Base-by-base conservation (phyloP, 2,113 vertebrate genomes). In the Lophura nycthemera region DNA sequence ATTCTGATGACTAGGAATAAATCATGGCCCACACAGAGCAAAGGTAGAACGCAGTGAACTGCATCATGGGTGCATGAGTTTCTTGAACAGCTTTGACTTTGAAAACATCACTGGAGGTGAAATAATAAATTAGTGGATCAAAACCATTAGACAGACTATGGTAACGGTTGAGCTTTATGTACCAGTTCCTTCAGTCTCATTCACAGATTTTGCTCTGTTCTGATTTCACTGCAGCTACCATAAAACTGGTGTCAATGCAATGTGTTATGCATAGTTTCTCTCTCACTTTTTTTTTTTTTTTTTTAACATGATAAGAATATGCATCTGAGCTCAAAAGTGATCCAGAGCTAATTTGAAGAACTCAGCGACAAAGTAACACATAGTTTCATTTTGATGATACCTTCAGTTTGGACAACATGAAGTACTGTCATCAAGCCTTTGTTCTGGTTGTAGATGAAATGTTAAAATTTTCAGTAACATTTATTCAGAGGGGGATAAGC, bases 201-300 rank as follows among this genome's bases (percentile, higher is more conserved):
- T 71, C 69, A 71, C 34, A 52, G 19, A 52, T 71, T 71, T 52
- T 38, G n/a, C 25, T 29, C 27, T 38, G 12, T 36, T 38, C 25
- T 36, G 47, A 13, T 24, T 17, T 25, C 18, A 5, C 25, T 21
- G 14, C 22, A 66, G 12, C 18, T 65, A 7, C 34, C 43, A 76
- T 6, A 76, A 86, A 50, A 18, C 24, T 36, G 27, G 15, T 27
- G 8, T 36, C 34, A 36, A 29, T 3, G 18, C 6, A 56, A 80
- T 13, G 6, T 29, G 6, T 47, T 80, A 65, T 4, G 22, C 15
- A 63, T 1, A 0, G 6, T 59, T 59, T 59, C 18, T n/a, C 30
- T 20, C 30, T 59, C 19, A 13, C 16, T 32, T 56, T 10, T n/a
- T 63, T 52, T 73, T n/a, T 48, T 30, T 48, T 70, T 38, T 38